Evolutionary conservation across 2,113 vertebrate genomes (phyloP).

Genomic region (Tachysurus fulvidraco): DNA sequence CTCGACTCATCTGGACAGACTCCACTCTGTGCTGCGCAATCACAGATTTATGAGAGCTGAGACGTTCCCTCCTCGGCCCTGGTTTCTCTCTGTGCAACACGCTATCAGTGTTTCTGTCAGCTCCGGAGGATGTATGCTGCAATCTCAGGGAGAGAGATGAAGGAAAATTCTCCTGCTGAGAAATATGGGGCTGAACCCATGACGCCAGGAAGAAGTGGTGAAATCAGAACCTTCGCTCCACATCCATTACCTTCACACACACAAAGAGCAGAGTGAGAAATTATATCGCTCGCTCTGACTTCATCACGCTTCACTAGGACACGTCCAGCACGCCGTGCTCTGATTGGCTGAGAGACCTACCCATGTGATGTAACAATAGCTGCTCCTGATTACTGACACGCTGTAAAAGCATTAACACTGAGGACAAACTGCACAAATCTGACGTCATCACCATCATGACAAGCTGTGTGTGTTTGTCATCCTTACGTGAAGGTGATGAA

Average conservation of each 20-base stretch:
- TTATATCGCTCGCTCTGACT: not conserved
- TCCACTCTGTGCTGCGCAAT: not conserved
- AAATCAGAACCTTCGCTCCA: not conserved
- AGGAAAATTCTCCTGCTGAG: not conserved
- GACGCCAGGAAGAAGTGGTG: not conserved
- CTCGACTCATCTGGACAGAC: not conserved
- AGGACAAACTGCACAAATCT: not conserved
- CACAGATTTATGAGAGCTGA: not conserved
- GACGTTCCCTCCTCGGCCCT: not conserved
- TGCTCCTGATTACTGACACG: not conserved
- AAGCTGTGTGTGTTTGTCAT: too few species aligned
- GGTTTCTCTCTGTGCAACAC: not conserved
- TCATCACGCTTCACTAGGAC: not conserved
- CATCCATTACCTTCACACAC: not conserved
- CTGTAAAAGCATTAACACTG: not conserved
- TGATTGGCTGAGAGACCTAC: not conserved
- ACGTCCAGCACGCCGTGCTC: not conserved
- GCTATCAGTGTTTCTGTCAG: conserved; percentile 19
- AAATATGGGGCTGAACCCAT: not conserved
- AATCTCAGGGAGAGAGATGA: not conserved
- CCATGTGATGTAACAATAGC: not conserved
- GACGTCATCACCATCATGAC: too few species aligned
- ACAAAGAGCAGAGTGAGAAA: not conserved
- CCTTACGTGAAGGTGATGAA: too few species aligned
- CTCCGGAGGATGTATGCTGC: not conserved